Conservation (phyloP, 2,797 vertebrate species). For the Xiphophorus birchmanni region DNA sequence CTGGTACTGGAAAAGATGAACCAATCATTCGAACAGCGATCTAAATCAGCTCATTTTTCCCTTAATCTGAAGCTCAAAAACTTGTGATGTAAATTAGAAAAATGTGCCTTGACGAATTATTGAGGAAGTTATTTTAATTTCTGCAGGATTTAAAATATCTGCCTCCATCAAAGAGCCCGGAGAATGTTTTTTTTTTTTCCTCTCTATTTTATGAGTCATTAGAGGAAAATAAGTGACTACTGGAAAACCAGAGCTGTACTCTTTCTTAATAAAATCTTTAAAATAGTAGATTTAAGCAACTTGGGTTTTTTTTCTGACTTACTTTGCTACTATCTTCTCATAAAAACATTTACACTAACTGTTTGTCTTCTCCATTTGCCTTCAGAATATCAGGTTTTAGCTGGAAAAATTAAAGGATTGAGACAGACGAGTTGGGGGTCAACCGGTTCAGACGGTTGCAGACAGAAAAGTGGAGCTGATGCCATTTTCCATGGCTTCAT, state of each 20-base stretch:
- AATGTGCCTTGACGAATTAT: neutral
- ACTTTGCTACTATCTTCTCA: neutral
- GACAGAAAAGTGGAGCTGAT: constrained; percentile 29
- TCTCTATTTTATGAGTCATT: neutral
- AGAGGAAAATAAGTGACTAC: neutral
- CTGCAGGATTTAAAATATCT: neutral
- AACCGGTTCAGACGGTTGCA: constrained; percentile 36
- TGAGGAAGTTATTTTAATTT: neutral
- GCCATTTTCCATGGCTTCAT: constrained; percentile 62
- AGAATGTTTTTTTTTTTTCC: neutral
- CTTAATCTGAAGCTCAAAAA: too few relatives aligned
- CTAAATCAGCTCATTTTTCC: too few relatives aligned
- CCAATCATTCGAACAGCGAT: too few relatives aligned
- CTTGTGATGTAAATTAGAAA: too few relatives aligned
- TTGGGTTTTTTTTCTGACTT: neutral
- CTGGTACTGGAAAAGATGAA: too few relatives aligned
- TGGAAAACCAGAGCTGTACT: neutral
- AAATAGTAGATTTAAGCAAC: neutral
- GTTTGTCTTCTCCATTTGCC: neutral
- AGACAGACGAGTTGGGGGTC: constrained; percentile 20
- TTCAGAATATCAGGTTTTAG: neutral
- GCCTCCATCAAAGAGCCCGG: neutral
- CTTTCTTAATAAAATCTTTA: neutral
- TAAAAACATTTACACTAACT: neutral
- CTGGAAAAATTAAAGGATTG: constrained; percentile 5